Base-by-base conservation (phyloP, 2,888 invertebrate genomes). In the Rhimphoctona megacephalus region DNA sequence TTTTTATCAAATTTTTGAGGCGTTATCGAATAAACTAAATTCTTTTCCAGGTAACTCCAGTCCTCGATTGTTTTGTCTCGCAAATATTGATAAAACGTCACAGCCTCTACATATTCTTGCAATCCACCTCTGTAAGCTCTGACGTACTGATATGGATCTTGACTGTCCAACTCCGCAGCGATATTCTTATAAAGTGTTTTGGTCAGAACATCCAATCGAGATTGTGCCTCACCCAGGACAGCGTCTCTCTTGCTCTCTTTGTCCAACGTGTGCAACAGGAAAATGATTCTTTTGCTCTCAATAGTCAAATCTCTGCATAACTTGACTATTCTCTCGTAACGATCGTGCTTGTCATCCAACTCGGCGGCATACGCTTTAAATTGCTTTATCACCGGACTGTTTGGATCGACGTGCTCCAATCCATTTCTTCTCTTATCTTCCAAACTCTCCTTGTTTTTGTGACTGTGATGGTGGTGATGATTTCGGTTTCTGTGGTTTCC, bases 281-380 rank as follows among this genome's bases (percentile, higher is more conserved):
- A 98, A 89, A 98, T 99, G 7, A 98, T 97, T 85, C 98, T 95
- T 93, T 99, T 99, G 94, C 98, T 98, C 92, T 98, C 98, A 89
- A 98, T 98, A 0, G 98, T 98, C 30, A 98, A 96, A 92, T 98
- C 98, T 39, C 98, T 95, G 87, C 97, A 96, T 0, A 97, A 93
- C 94, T 98, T 98, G 0, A 98, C 96, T 46, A 98, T 96, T 67
- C 97, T 95, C 93, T 98, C 98, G 91, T 97, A 96, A 86, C 97
- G 96, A 93, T 98, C 98, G 91, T 98, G 97, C 88, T 97, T 97
- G 0, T 95, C 95, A 90, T 97, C 98, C 54, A 98, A 94, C 91
- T 96, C 96, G 0, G 92, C 84, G 0, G 97, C 95, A 90, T 96
- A 97, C n/a, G 94, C 93, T 89, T 95, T 95, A 93, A 97, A 97